Conservation (phyloP, 2,888 invertebrate genomes). For the Rotaria magnacalcarata region DNA sequence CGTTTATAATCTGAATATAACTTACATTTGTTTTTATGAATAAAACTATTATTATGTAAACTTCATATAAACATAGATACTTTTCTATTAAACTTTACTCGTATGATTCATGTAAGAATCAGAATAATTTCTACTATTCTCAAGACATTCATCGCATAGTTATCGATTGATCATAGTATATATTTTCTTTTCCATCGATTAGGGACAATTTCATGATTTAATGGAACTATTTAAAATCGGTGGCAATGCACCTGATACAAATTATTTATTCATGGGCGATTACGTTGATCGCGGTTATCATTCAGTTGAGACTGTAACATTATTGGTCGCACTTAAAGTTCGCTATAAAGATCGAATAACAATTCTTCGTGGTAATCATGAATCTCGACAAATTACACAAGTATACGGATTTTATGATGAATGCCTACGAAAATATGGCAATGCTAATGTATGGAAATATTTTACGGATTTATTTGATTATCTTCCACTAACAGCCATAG, state of each 20-base stretch:
- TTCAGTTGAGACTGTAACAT: slow-evolving; percentile 96
- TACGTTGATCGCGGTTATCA: slow-evolving; percentile 99
- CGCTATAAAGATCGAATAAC: slow-evolving; percentile 98
- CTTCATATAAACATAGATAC: too few species aligned
- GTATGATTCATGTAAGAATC: too few species aligned
- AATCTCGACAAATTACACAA: slow-evolving; percentile 97
- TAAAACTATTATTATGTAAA: too few species aligned
- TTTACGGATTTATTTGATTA: slow-evolving; percentile 99
- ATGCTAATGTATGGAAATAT: slow-evolving; percentile 99
- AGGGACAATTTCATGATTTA: slow-evolving; percentile 95
- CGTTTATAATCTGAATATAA: too few species aligned
- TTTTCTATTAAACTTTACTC: too few species aligned
- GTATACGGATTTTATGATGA: slow-evolving; percentile 99
- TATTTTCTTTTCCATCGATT: not conserved
- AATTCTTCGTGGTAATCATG: slow-evolving; percentile 96
- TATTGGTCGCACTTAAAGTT: slow-evolving; percentile 93
- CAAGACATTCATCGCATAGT: too few species aligned
- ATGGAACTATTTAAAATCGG: slow-evolving; percentile 97
- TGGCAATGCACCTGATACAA: slow-evolving; percentile 97
- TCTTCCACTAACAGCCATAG: slow-evolving; percentile 92
- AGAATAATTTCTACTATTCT: too few species aligned
- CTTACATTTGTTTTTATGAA: too few species aligned
- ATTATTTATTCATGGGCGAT: slow-evolving; percentile 98
- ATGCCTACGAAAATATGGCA: slow-evolving; percentile 97
- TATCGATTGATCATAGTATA: too few species aligned